Conservation (phyloP, 1,140 invertebrate genomes). For the Yoshiicerus persimilis region DNA sequence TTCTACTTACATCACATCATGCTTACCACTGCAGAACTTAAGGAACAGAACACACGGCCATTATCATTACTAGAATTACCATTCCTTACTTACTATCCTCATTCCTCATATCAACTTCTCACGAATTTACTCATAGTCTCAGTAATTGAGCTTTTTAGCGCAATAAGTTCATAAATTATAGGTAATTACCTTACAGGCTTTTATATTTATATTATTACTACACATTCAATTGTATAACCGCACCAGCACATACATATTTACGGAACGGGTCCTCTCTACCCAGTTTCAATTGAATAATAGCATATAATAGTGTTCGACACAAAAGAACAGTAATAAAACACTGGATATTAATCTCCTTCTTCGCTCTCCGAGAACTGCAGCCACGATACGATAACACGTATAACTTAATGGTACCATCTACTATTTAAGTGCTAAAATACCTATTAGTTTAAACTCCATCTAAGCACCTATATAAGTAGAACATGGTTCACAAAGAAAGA, state of each 20-base stretch:
- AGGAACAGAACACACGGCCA: background rate
- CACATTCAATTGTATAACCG: background rate
- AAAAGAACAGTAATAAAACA: background rate
- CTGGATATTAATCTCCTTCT: background rate
- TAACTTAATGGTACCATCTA: too few relatives aligned
- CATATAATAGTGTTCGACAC: background rate
- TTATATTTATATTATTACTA: background rate
- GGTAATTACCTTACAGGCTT: constrained; percentile 1
- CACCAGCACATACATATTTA: background rate
- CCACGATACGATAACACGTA: too few relatives aligned
- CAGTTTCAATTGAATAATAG: background rate
- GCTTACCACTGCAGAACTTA: background rate
- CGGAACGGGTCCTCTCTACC: background rate
- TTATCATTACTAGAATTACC: background rate
- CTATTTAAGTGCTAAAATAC: too few relatives aligned
- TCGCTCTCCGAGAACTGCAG: background rate
- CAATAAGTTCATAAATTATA: constrained; percentile 27
- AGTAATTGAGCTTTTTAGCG: constrained; percentile 27
- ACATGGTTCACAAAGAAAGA: background rate
- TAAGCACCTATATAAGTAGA: too few relatives aligned
- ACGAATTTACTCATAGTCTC: background rate
- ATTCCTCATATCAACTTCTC: background rate
- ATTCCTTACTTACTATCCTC: background rate
- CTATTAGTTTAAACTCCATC: background rate
- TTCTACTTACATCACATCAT: background rate